Evolutionary conservation across 2,113 vertebrate genomes (phyloP), one percentile per base, ranked within the genome.

Genomic region (Eolophus roseicapilla): DNA sequence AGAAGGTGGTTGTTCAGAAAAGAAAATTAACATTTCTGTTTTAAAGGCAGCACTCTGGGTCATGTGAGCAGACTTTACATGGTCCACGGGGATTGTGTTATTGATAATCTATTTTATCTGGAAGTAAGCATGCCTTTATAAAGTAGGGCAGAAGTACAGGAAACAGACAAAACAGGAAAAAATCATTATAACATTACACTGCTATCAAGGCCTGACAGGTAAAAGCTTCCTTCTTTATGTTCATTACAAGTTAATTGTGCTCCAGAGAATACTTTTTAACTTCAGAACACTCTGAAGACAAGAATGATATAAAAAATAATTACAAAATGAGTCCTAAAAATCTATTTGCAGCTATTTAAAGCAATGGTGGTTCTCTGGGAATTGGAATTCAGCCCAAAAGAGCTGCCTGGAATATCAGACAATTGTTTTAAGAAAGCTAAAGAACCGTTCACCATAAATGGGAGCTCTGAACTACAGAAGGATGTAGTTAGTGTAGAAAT

Each of bases 311-410:
- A n/a, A 75, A 74, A 79, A 90, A 85, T 63, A 50, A 88, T 41
- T 70, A 70, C 21, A 68, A 82, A 88, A 92, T 59, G 35, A 75
- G 55, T 37, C 43, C 39, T 83, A 82, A 84, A 88, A 86, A 84
- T 82, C 62, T 84, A 53, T 86, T 75, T 91, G 83, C 50, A 71
- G 73, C 62, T 88, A 75, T 91, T 92, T 96, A 86, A 96, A 92
- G 50, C 46, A 94, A 10, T 20, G 0, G 7, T 70, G 17, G 41
- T 55, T 95, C 69, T 82, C 46, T 87, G 49, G 57, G 70, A 92
- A 74, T 35, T 90, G 94, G 70, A 91, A 77, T 81, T 92, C 52
- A 89, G 69, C 86, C 77, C 62, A 46, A 37, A 82, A 91, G 41
- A 84, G 52, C 57, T 91, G 60, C 62, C 49, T 84, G 64, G 33